Evolutionary conservation across 92 coral and sea anemone genomes (phyloP), one percentile per base, ranked within the genome.

Genomic region (Epizoanthus ramosus): DNA sequence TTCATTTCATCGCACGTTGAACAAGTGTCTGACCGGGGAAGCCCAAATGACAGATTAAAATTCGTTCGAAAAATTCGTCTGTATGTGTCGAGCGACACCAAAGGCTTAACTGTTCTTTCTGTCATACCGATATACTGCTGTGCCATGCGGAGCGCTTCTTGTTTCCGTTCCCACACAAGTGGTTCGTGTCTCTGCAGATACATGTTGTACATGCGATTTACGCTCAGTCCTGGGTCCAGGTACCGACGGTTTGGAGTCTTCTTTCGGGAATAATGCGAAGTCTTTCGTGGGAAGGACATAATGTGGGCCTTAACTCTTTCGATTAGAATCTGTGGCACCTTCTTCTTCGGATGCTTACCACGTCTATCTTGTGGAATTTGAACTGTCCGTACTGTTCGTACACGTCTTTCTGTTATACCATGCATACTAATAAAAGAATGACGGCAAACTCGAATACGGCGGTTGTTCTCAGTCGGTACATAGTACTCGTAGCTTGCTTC

Each of bases 341-440:
- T 65, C 70, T 65, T 65, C 71, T 67, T 67, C 35, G 71, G 71
- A 17, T 25, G 41, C 28, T 67, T 67, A 0, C 71, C 71, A 15
- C 71, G 24, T 16, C 33, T 66, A 35, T 67, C 71, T 41, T 1
- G 2, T 17, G 50, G 71, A 23, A 67, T 67, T 16, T 37, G n/a
- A 8, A 17, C 50, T 18, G n/a, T 67, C 14, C 50, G 71, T 8
- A 31, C 50, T n/a, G 47, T 67, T 25, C 21, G 14, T 24, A 67
- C 17, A 12, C 71, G 19, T n/a, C 50, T 24, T n/a, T 24, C 8
- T 7, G 50, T 67, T 31, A 67, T 67, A 25, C 47, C 43, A n/a
- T n/a, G 35, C 2, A 67, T 5, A 23, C 71, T 67, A 1, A n/a
- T 5, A 67, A 67, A 67, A 15, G 71, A 43, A n/a, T 31, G 0